Conservation (phyloP, 2,797 vertebrate genomes). For the Scolopax rusticola region DNA sequence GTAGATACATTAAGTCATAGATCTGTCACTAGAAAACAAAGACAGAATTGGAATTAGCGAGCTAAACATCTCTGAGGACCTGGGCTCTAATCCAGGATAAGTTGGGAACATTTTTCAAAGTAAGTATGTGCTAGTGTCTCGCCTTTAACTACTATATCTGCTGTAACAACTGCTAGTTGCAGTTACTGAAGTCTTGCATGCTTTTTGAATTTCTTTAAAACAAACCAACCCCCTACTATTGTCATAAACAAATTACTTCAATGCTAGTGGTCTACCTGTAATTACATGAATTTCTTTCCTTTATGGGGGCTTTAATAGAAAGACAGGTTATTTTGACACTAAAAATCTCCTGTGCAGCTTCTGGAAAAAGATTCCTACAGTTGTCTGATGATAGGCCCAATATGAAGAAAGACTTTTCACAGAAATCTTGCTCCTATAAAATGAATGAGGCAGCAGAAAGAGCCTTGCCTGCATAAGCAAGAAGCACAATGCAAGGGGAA, state of each 20-base stretch:
- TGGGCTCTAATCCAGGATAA: background rate
- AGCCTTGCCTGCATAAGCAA: background rate
- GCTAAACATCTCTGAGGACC: background rate
- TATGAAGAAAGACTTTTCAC: background rate
- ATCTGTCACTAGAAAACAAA: background rate
- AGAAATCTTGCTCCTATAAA: background rate
- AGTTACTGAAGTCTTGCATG: background rate
- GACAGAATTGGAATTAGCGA: background rate
- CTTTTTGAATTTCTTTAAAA: background rate
- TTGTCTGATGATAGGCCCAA: background rate
- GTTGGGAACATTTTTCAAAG: background rate
- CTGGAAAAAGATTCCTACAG: background rate
- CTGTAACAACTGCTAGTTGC: background rate
- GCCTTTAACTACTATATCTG: background rate
- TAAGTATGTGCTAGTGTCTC: background rate
- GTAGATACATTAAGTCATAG: background rate
- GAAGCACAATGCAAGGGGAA: background rate
- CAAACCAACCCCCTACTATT: accelerated
- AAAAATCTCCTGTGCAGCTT: background rate
- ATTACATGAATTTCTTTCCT: background rate
- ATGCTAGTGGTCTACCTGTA: background rate
- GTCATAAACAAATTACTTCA: background rate
- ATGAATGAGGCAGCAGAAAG: background rate
- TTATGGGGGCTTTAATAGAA: background rate
- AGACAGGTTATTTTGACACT: background rate